Percentiles rank a stretch among this genome's conserved stretches.
Evolutionary conservation across 2,888 invertebrate species (phyloP).

Genomic region (Smittia sp.): DNA sequence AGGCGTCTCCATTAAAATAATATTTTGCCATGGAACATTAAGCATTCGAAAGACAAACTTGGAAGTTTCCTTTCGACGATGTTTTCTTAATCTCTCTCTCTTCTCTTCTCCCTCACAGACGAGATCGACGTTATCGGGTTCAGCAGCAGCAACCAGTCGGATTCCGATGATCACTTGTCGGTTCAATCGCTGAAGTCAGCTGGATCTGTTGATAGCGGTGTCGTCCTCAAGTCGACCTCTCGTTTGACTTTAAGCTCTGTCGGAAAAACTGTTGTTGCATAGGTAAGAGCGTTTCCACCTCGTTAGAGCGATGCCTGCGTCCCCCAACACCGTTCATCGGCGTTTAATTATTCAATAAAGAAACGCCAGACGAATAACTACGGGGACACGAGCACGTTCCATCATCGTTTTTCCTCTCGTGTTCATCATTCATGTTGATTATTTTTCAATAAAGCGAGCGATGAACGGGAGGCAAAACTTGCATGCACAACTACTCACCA

Average conservation of each 20-base stretch:
- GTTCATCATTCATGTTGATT: slow-evolving; percentile 13
- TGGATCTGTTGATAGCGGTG: slow-evolving; percentile 68
- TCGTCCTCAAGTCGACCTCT: slow-evolving; percentile 63
- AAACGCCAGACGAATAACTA: not conserved
- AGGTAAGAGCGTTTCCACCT: slow-evolving; percentile 22
- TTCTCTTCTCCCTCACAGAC: slow-evolving; percentile 57
- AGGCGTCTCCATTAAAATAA: slow-evolving; percentile 39
- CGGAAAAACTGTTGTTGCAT: slow-evolving; percentile 41
- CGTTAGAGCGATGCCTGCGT: not conserved
- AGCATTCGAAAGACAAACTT: slow-evolving; percentile 27
- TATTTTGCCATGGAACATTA: slow-evolving; percentile 35
- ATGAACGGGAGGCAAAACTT: not conserved
- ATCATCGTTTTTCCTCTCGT: not conserved
- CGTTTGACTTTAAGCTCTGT: slow-evolving; percentile 56
- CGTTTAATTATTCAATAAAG: slow-evolving; percentile 16
- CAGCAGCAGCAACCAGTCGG: slow-evolving; percentile 79
- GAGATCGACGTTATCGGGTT: slow-evolving; percentile 84
- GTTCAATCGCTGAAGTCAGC: slow-evolving; percentile 63
- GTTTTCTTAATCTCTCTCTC: not conserved
- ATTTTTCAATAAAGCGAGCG: slow-evolving; percentile 14
- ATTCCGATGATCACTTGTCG: slow-evolving; percentile 78
- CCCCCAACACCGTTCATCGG: not conserved
- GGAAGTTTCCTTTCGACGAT: not conserved
- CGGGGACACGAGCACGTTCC: not conserved
- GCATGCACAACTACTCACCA: slow-evolving; percentile 4